Percentiles rank a stretch among this genome's conserved stretches.
Conservation (phyloP, 1,140 invertebrate species). For the Ptiloglossa arizonensis region DNA sequence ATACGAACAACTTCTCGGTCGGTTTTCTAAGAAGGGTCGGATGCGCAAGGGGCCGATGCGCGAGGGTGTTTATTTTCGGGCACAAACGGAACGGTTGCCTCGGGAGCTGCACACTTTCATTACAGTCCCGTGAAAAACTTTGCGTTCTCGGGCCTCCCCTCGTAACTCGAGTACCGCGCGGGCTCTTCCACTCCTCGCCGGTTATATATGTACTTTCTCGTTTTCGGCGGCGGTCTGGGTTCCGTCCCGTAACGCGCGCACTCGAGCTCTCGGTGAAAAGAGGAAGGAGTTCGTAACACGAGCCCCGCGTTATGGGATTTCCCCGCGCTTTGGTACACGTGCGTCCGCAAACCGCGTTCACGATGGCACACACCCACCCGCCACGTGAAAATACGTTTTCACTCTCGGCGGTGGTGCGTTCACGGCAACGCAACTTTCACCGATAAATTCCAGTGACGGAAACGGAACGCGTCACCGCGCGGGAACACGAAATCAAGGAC, state of each 20-base stretch:
- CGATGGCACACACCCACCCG: conserved; percentile 16
- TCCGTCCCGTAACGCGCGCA: background rate
- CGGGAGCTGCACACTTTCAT: conserved; percentile 34
- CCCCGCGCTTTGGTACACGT: conserved; percentile 31
- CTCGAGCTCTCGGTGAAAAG: conserved; percentile 33
- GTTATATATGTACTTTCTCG: conserved; percentile 32
- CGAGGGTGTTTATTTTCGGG: conserved; percentile 54
- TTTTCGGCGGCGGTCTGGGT: conserved; percentile 40
- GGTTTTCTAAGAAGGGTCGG: conserved; percentile 39
- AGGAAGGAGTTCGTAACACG: conserved; percentile 48
- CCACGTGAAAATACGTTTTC: conserved; percentile 60
- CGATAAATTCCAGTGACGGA: conserved; percentile 14
- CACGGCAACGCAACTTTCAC: conserved; percentile 48
- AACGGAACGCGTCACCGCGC: conserved; percentile 3
- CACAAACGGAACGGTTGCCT: conserved; percentile 33
- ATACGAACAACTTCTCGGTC: conserved; percentile 4
- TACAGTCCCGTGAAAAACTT: conserved; percentile 14
- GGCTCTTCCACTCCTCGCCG: conserved; percentile 19
- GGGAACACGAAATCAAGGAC: conserved; percentile 16
- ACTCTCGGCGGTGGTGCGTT: conserved; percentile 51
- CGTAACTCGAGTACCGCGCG: conserved; percentile 47
- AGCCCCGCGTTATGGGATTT: conserved; percentile 56
- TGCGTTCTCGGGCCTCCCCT: background rate
- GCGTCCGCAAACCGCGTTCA: conserved; percentile 34
- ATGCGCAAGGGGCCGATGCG: conserved; percentile 26